A percentile compares a stretch with the other conserved stretches of the same genome.
Conservation (phyloP, 2,888 invertebrate species). For the Crossocerus cetratus region DNA sequence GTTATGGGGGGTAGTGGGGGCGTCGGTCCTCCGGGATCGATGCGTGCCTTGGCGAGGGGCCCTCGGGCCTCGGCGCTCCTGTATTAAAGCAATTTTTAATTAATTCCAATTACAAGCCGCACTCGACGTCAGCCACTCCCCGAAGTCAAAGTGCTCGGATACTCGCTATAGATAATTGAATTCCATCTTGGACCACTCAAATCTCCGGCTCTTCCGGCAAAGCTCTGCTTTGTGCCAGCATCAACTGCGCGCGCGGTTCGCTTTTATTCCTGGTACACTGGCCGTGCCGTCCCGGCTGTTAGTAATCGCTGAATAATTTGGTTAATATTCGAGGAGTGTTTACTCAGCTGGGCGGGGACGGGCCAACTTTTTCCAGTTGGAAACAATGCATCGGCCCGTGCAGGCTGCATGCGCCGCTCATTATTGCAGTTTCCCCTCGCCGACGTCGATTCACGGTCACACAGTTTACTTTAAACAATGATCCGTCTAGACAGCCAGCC, state of each 20-base stretch:
- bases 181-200: slow-evolving; percentile 25
- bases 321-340: too few relatives aligned
- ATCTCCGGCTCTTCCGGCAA: background rate
- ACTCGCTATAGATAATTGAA: slow-evolving; percentile 25
- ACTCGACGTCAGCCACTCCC: background rate
- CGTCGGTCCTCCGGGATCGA: slow-evolving; percentile 50
- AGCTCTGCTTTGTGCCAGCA: too few relatives aligned
- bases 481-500: slow-evolving; percentile 71
- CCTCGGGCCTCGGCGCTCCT: slow-evolving; percentile 17
- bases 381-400: slow-evolving; percentile 48
- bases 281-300: too few relatives aligned
- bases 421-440: slow-evolving; percentile 48
- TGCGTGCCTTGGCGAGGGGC: slow-evolving; percentile 49
- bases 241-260: too few relatives aligned
- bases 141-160: background rate
- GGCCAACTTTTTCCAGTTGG: slow-evolving; percentile 32
- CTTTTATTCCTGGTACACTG: too few relatives aligned
- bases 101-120: slow-evolving; percentile 50
- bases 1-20: too few relatives aligned
- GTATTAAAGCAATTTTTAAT: slow-evolving; percentile 61
- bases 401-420: slow-evolving; percentile 42
- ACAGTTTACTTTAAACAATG: slow-evolving; percentile 64
- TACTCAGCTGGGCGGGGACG: background rate
- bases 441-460: slow-evolving; percentile 58
- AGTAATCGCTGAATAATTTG: too few relatives aligned